Evolutionary conservation across 2,888 invertebrate species (phyloP).

Genomic region (Ypsolopha sequella): DNA sequence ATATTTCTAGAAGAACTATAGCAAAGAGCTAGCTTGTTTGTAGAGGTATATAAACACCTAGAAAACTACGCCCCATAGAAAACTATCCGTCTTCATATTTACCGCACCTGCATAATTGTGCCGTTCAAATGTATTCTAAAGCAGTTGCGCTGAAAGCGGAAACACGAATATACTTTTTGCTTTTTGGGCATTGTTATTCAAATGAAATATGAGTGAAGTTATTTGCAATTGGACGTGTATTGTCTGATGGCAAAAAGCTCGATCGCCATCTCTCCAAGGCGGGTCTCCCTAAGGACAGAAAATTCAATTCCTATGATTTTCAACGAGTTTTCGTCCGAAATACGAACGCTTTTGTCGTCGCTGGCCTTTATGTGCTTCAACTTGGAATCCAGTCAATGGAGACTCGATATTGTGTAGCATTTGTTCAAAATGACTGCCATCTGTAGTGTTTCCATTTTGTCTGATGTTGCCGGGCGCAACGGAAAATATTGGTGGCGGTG

Average conservation of each 20-base stretch:
- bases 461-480: background rate
- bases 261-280: constrained; percentile 19
- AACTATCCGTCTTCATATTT: too few species aligned
- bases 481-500: constrained; percentile 7
- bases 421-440: constrained; percentile 48
- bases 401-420: constrained; percentile 46
- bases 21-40: too few species aligned
- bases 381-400: constrained; percentile 43
- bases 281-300: constrained; percentile 26
- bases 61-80: too few species aligned
- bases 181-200: constrained; percentile 40
- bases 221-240: constrained; percentile 31
- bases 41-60: too few species aligned
- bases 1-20: too few species aligned
- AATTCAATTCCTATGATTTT: constrained; percentile 57
- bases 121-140: background rate
- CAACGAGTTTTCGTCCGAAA: constrained; percentile 34
- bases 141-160: constrained; percentile 21
- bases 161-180: constrained; percentile 20
- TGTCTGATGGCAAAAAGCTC: constrained; percentile 46
- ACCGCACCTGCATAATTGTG: too few species aligned
- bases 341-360: constrained; percentile 37
- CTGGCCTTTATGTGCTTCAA: constrained; percentile 45
- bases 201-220: constrained; percentile 54
- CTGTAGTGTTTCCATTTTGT: constrained; percentile 21